Base-by-base conservation (phyloP, 2,113 vertebrate genomes). In the Clarias batrachus region DNA sequence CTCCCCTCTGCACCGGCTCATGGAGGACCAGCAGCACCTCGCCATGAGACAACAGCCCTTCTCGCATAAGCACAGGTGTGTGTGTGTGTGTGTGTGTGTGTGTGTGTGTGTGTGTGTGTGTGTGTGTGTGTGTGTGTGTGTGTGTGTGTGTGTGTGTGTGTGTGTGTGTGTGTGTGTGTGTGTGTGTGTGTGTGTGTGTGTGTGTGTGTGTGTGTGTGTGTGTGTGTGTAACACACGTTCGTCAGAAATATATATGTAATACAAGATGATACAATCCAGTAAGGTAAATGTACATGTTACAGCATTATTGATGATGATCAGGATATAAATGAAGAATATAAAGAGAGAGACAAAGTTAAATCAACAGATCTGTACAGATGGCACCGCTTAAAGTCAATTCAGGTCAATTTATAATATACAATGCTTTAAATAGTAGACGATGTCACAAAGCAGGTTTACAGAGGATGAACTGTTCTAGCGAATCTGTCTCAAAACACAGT, bases 11-110 rank as follows among this genome's bases (percentile, higher is more conserved):
- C 94, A 96, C 76, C 92, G 96, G 76, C 95, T 97, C 82, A 95
- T 97, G 95, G 97, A 97, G 88, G 97, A 98, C 85, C 97, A 97
- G 88, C 97, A 97, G 89, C 96, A 97, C 92, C 95, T 97, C 93
- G 97, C 97, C 17, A 96, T 97, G 96, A 95, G 97, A n/a, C 96
- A 97, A 90, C 97, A 97, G 90, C 97, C 97, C 48, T 97, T 97
- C 90, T 96, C 96, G 3, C 97, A 97, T 90, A 98, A 97, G 90
- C 96, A 96, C 92, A 96, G 97, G 97, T 97, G 90, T 60, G 17
- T 33, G 68, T 41, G 21, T 68, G 63, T 79, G 37, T 68, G 70
- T 85, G 76, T 54, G 25, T 54, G 66, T 79, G 48, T 77, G 80
- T 83, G 33, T 73, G 33, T 79, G 59, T 70, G 30, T 81, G 3